These are phyloP conservation scores for Drosophila leonis DNA, from an alignment of 2,888 invertebrate species.

Conservation along the genomic window DNA sequence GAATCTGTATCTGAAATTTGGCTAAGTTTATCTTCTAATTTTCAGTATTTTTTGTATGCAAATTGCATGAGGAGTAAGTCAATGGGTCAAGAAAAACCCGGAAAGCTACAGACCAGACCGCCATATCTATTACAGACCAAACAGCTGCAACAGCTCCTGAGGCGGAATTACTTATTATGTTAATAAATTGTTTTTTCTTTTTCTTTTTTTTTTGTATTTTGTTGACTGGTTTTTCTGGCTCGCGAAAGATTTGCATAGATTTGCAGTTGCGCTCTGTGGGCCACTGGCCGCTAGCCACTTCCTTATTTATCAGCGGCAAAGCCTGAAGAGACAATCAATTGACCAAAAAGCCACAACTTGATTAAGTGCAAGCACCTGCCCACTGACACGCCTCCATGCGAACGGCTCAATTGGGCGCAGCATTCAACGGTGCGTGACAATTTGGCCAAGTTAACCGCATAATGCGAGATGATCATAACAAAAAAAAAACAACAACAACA, in stretches of 20 bases:
- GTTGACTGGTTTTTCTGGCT: conserved; percentile 73
- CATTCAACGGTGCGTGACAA: conserved; percentile 71
- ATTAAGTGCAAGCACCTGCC: conserved; percentile 44
- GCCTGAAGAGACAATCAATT: conserved; percentile 28
- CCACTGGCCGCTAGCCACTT: conserved; percentile 47
- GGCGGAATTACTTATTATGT: conserved; percentile 74
- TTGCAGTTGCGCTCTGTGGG: conserved; percentile 60
- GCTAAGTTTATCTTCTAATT: conserved; percentile 25
- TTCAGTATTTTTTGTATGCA: conserved; percentile 13
- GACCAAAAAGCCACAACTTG: conserved; percentile 44
- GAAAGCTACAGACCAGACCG: conserved; percentile 22
- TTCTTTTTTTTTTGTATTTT: not conserved
- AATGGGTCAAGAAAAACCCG: conserved; percentile 69
- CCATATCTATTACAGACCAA: conserved; percentile 14
- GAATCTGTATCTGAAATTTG: not conserved
- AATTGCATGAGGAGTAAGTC: conserved; percentile 66
- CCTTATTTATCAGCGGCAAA: conserved; percentile 64
- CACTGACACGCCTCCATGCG: conserved; percentile 6
- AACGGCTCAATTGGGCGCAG: conserved; percentile 57
- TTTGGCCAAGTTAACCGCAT: conserved; percentile 41
- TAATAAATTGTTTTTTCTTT: conserved; percentile 66
- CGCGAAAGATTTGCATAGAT: conserved; percentile 46
- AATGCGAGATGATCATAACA: conserved; percentile 39
- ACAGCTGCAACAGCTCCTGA: conserved; percentile 44
- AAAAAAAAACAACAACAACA: not conserved